Evolutionary conservation across 1,140 invertebrate genomes (phyloP).

Genomic region (Pogonognathellus flavescens): DNA sequence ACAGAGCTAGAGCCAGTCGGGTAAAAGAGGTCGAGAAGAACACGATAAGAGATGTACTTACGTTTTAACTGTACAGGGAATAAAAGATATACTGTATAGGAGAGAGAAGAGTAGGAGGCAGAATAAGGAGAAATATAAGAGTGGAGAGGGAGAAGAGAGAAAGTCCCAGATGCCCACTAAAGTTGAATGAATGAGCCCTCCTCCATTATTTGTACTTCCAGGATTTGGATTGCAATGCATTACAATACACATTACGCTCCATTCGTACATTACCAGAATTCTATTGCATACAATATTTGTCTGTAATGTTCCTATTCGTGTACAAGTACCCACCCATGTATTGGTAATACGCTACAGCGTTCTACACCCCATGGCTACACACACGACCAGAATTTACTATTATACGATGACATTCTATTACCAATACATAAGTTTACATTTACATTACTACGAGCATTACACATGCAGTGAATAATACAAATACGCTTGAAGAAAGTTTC

Average conservation of each 20-base stretch:
- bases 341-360: background rate
- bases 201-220: constrained; percentile 1
- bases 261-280: background rate
- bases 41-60: too few relatives aligned
- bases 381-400: background rate
- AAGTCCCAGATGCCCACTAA: constrained; percentile 39
- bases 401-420: constrained; percentile 5
- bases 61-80: too few relatives aligned
- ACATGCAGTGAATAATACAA: background rate
- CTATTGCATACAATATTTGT: constrained; percentile 9
- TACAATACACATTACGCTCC: background rate
- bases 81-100: background rate
- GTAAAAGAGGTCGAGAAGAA: too few relatives aligned
- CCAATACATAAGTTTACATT: constrained; percentile 4
- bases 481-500: background rate
- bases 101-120: background rate
- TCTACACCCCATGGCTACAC: too few relatives aligned
- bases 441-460: background rate
- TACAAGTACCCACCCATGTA: background rate
- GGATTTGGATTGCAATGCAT: constrained; percentile 46
- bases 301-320: background rate
- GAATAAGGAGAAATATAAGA: background rate
- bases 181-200: constrained; percentile 19
- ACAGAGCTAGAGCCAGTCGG: too few relatives aligned
- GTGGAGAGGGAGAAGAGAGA: background rate